phyloP scores from a whole-genome alignment of 2,888 invertebrate species.

The Pteria penguin region DNA sequence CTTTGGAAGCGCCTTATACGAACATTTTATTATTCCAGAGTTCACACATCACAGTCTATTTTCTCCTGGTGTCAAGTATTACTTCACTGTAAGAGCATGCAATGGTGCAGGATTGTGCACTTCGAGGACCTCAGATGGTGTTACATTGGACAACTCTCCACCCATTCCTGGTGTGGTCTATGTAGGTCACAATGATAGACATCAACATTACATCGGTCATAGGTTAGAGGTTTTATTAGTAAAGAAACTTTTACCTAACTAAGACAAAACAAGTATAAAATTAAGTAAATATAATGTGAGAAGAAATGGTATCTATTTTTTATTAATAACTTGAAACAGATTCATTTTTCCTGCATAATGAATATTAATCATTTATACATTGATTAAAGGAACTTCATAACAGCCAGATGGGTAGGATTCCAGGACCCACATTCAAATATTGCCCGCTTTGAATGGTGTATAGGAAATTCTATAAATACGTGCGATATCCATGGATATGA shows the following conservation, averaged over 20 bases:
- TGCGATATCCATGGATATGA: conserved; percentile 44
- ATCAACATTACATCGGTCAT: conserved; percentile 37
- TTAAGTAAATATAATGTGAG: too few relatives aligned
- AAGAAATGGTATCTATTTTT: too few relatives aligned
- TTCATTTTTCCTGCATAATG: neutral
- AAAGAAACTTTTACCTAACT: neutral
- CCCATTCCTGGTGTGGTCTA: conserved; percentile 54
- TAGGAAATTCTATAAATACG: conserved; percentile 24
- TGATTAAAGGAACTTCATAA: neutral
- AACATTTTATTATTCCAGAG: too few relatives aligned
- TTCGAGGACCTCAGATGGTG: conserved; percentile 49
- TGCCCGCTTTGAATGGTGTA: conserved; percentile 46
- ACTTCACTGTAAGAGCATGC: conserved; percentile 54
- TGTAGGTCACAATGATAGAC: conserved; percentile 36
- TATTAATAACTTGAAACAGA: too few relatives aligned
- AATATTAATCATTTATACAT: neutral
- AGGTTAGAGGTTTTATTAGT: neutral
- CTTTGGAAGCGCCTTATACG: too few relatives aligned
- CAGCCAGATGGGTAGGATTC: conserved; percentile 42
- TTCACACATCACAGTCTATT: neutral
- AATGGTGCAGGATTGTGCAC: conserved; percentile 55
- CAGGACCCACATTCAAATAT: conserved; percentile 54
- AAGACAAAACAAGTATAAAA: too few relatives aligned
- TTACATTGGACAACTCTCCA: conserved; percentile 58
- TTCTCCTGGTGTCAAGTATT: conserved; percentile 51